Percentiles rank a stretch among this genome's conserved stretches.
phyloP scores from a whole-genome alignment of 2,888 invertebrate genomes.

The Acleris laterana region DNA sequence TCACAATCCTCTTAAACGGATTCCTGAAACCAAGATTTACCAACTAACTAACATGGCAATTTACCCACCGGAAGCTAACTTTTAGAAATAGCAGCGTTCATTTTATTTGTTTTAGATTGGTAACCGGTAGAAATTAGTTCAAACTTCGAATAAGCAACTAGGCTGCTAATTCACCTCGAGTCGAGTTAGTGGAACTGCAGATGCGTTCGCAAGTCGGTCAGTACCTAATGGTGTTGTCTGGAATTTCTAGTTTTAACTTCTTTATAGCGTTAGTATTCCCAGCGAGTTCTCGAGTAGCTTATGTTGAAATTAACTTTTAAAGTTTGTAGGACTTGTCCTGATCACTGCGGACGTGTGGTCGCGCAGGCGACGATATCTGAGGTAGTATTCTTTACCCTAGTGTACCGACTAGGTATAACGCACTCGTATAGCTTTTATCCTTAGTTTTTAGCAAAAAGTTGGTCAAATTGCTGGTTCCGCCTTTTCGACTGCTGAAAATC shows the following conservation, averaged over 20 bases:
- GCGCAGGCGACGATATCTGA: neutral
- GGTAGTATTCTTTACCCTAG: neutral
- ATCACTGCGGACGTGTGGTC: constrained; percentile 20
- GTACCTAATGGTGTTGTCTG: constrained; percentile 17
- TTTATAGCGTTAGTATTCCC: constrained; percentile 22
- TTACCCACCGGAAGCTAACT: constrained; percentile 1
- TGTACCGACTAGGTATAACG: neutral
- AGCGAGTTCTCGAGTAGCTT: constrained; percentile 21
- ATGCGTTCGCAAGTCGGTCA: constrained; percentile 21
- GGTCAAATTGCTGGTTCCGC: too few relatives aligned
- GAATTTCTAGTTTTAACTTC: constrained; percentile 31
- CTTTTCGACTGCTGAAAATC: too few relatives aligned
- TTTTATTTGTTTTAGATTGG: constrained; percentile 15
- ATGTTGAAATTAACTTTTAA: constrained; percentile 31
- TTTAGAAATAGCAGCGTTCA: constrained; percentile 15
- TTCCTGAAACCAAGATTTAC: neutral
- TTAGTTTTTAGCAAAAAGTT: too few relatives aligned
- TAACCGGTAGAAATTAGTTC: constrained; percentile 16
- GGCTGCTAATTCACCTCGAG: constrained; percentile 20
- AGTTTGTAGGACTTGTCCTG: constrained; percentile 25
- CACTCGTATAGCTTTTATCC: too few relatives aligned
- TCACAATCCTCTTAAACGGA: too few relatives aligned
- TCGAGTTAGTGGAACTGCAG: constrained; percentile 19
- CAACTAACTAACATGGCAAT: neutral
- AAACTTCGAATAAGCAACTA: constrained; percentile 30